phyloP scores from a whole-genome alignment of 2,797 vertebrate genomes.

The Novumbra hubbsi region DNA sequence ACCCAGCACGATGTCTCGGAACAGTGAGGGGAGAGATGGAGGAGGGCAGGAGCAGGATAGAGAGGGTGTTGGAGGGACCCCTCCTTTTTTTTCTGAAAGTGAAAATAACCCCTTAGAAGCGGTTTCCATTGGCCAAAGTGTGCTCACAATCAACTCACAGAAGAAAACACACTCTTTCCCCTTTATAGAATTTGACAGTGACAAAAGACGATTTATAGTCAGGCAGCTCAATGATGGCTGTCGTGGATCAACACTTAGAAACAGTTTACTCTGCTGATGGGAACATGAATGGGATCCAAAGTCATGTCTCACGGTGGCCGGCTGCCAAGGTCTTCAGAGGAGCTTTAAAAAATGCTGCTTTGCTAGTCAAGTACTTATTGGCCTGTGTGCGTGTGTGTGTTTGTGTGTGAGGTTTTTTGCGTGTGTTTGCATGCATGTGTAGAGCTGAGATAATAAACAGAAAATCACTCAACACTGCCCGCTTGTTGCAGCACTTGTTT shows the following conservation, averaged over 20 bases:
- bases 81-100: constrained; percentile 52
- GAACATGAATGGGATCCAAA: constrained; percentile 75
- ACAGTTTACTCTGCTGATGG: constrained; percentile 74
- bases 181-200: constrained; percentile 72
- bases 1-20: background rate
- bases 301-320: constrained; percentile 73
- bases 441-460: too few relatives aligned
- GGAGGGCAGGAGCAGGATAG: background rate
- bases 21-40: background rate
- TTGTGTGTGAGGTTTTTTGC: constrained; percentile 39
- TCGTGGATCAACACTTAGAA: constrained; percentile 75
- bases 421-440: background rate
- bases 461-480: too few relatives aligned
- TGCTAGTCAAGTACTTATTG: constrained; percentile 68
- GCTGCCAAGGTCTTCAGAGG: constrained; percentile 75
- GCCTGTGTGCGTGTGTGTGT: constrained; percentile 62
- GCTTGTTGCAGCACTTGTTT: too few relatives aligned
- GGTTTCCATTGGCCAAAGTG: constrained; percentile 59
- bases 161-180: constrained; percentile 61
- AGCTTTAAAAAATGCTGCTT: constrained; percentile 76
- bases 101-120: constrained; percentile 55
- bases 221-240: constrained; percentile 71
- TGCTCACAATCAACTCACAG: constrained; percentile 66
- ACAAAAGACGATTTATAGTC: constrained; percentile 69
- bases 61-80: constrained; percentile 4